These are phyloP conservation scores for Pristionchus fissidentatus DNA, from an alignment of 2,888 invertebrate genomes.

Conservation along the genomic window DNA sequence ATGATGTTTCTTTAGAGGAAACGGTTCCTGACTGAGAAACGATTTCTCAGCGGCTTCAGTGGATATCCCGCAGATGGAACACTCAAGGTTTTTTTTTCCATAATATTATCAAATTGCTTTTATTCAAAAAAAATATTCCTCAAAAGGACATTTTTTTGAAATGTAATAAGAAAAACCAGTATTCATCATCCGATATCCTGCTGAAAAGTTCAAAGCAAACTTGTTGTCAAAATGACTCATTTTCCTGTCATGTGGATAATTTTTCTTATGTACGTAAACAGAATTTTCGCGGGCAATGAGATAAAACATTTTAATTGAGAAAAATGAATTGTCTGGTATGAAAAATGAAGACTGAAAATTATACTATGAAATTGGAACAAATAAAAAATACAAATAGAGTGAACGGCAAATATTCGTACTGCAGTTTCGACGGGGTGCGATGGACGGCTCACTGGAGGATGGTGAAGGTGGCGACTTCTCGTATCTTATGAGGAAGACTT, in stretches of 20 bases:
- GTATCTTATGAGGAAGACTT: slow-evolving; percentile 32
- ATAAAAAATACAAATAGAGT: too few relatives aligned
- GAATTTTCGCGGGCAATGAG: too few relatives aligned
- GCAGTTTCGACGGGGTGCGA: slow-evolving; percentile 26
- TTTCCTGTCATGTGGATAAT: too few relatives aligned
- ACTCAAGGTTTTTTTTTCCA: neutral
- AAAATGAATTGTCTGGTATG: neutral
- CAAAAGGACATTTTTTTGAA: neutral
- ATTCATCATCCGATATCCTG: neutral
- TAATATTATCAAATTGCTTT: neutral
- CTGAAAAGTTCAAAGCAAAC: too few relatives aligned
- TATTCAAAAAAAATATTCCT: neutral
- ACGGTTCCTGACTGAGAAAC: slow-evolving; percentile 15
- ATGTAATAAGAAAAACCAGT: neutral
- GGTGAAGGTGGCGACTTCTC: slow-evolving; percentile 26
- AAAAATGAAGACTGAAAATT: neutral
- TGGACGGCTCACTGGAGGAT: neutral
- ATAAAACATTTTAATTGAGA: too few relatives aligned
- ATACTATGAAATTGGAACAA: too few relatives aligned
- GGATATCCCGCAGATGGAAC: neutral
- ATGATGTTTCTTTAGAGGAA: neutral
- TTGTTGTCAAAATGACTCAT: neutral
- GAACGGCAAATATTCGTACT: too few relatives aligned
- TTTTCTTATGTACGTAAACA: too few relatives aligned
- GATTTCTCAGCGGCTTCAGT: slow-evolving; percentile 14